A percentile compares a stretch with the other conserved stretches of the same genome.
phyloP scores from a whole-genome alignment of 2,797 vertebrate species.

The Tenualosa thibaudeaui region DNA sequence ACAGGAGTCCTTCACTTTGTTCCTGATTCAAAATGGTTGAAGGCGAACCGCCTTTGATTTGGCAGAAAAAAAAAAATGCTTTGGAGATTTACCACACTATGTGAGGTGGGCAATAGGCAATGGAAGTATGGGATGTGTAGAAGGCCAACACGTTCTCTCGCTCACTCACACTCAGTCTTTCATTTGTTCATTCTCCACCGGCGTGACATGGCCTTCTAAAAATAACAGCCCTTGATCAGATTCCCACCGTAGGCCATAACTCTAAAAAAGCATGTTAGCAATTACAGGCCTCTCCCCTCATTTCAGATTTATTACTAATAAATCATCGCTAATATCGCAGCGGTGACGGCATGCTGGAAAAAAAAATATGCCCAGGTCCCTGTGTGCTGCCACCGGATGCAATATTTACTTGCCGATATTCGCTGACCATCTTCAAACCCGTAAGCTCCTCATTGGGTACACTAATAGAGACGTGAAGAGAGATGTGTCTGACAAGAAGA shows the following conservation, averaged over 20 bases:
- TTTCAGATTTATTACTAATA: slow-evolving; percentile 41
- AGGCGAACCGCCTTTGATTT: slow-evolving; percentile 48
- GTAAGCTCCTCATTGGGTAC: neutral
- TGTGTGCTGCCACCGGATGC: neutral
- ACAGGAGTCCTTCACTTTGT: slow-evolving; percentile 37
- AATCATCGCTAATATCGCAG: slow-evolving; percentile 43
- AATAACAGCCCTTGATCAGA: slow-evolving; percentile 42
- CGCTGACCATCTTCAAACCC: neutral
- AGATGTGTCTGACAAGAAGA: neutral
- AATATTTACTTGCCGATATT: neutral
- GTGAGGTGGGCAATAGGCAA: neutral
- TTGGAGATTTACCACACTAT: slow-evolving; percentile 42
- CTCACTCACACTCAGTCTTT: neutral
- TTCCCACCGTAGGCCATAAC: slow-evolving; percentile 32
- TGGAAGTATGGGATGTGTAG: neutral
- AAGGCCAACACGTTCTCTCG: neutral
- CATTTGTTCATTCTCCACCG: neutral
- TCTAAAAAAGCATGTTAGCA: slow-evolving; percentile 36
- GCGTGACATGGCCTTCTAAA: slow-evolving; percentile 41
- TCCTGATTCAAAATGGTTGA: slow-evolving; percentile 33
- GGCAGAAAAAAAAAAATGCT: neutral
- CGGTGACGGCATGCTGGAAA: neutral
- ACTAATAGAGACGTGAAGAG: neutral
- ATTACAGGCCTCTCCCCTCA: slow-evolving; percentile 25
- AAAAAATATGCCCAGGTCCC: neutral